Conservation (phyloP, 2,797 vertebrate species). For the Oceanodroma leucorhoa region DNA sequence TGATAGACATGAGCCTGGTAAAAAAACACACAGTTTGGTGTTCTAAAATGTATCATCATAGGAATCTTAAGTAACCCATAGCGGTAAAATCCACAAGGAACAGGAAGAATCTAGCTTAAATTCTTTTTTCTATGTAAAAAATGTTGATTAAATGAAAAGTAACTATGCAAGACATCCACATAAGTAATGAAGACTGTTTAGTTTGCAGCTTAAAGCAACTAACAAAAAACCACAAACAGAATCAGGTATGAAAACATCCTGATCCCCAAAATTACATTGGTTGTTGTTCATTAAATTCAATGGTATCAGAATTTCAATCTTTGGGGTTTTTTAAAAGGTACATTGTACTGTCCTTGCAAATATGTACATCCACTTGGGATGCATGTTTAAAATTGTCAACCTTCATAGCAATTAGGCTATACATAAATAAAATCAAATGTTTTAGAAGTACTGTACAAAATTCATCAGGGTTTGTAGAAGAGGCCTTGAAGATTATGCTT, state of each 20-base stretch:
- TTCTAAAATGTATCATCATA: neutral
- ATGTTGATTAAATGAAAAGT: neutral
- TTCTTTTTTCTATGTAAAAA: neutral
- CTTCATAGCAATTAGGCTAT: neutral
- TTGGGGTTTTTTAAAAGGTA: neutral
- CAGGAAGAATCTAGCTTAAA: neutral
- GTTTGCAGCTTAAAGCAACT: neutral
- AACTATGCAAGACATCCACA: neutral
- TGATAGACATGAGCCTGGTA: neutral
- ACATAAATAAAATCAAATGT: neutral
- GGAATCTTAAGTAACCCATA: neutral
- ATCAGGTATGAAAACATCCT: neutral
- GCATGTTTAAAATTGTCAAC: neutral
- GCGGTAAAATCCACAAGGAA: neutral
- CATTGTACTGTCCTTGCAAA: neutral
- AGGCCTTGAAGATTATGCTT: neutral
- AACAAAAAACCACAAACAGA: neutral
- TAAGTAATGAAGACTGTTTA: neutral
- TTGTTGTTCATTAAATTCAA: neutral
- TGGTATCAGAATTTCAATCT: neutral
- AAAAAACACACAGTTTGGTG: neutral
- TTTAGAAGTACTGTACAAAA: neutral
- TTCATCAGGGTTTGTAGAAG: neutral
- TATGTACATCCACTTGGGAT: neutral
- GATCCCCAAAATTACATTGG: neutral